A percentile compares a stretch with the other conserved stretches of the same genome.
Conservation (phyloP, 2,888 invertebrate species). For the Hydrotaea cyrtoneurina region DNA sequence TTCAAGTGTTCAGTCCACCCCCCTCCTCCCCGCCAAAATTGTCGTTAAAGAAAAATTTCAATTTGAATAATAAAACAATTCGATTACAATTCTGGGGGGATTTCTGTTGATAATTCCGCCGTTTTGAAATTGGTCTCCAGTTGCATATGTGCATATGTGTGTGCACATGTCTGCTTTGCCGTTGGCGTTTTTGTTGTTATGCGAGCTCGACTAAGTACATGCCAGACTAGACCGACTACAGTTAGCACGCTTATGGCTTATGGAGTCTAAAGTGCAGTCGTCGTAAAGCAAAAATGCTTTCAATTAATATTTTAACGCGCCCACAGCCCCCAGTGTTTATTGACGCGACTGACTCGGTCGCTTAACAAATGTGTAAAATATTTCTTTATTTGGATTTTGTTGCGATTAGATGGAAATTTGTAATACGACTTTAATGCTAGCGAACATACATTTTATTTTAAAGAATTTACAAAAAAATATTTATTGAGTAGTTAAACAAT, state of each 20-base stretch:
- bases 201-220: not conserved
- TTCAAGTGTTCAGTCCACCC: not conserved
- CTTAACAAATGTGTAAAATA: not conserved
- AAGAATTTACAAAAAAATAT: no score
- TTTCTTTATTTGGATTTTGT: not conserved
- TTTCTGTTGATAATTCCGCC: not conserved
- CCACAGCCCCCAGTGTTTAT: not conserved
- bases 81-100: not conserved
- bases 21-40: not conserved
- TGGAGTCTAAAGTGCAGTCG: not conserved
- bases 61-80: not conserved
- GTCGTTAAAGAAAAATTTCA: not conserved
- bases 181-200: not conserved
- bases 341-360: not conserved
- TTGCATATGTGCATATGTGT: no score
- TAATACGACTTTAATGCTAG: not conserved
- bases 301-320: not conserved
- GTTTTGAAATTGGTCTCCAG: not conserved
- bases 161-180: not conserved
- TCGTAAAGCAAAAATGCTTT: not conserved
- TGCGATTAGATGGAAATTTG: not conserved
- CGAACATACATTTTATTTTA: not conserved
- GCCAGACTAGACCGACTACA: not conserved
- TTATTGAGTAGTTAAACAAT: no score
- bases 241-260: not conserved